Evolutionary conservation across 2,113 vertebrate genomes (phyloP).

Genomic region (Leucosticte australis): DNA sequence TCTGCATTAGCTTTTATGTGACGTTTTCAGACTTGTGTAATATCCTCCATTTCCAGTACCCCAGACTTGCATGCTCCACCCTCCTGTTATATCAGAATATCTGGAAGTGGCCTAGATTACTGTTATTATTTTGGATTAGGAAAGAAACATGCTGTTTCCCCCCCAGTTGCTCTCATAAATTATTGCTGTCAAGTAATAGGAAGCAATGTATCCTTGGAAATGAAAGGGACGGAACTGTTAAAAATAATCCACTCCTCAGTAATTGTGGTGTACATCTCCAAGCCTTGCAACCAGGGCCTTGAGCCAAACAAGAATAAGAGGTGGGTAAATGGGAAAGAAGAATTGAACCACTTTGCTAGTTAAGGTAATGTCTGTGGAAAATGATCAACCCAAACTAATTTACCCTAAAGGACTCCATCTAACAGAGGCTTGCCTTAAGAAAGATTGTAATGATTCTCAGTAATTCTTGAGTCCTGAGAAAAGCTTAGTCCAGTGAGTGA

Average conservation of each 20-base stretch:
- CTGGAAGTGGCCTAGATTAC: constrained; percentile 14
- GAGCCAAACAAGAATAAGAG: not conserved
- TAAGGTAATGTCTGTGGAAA: not conserved
- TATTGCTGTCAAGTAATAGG: constrained; percentile 16
- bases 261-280: not conserved
- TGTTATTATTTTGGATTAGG: constrained; percentile 15
- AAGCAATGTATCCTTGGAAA: constrained; percentile 8
- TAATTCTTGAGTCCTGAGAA: not conserved
- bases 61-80: not conserved
- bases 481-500: not conserved
- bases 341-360: not conserved
- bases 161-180: not conserved
- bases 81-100: not conserved
- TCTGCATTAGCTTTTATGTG: not conserved
- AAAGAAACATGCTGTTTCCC: not conserved
- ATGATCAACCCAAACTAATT: not conserved
- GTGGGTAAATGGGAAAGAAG: not conserved
- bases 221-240: constrained; percentile 21
- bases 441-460: not conserved
- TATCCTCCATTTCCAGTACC: not conserved
- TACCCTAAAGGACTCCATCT: not conserved
- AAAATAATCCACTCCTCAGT: constrained; percentile 19
- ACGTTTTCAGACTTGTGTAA: not conserved
- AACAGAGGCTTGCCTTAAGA: not conserved
- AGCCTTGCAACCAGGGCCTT: not conserved